Percentiles rank a stretch among this genome's conserved stretches.
These are phyloP conservation scores for Gasteruption jaculator DNA, from an alignment of 2,888 invertebrate genomes.

Conservation along the genomic window DNA sequence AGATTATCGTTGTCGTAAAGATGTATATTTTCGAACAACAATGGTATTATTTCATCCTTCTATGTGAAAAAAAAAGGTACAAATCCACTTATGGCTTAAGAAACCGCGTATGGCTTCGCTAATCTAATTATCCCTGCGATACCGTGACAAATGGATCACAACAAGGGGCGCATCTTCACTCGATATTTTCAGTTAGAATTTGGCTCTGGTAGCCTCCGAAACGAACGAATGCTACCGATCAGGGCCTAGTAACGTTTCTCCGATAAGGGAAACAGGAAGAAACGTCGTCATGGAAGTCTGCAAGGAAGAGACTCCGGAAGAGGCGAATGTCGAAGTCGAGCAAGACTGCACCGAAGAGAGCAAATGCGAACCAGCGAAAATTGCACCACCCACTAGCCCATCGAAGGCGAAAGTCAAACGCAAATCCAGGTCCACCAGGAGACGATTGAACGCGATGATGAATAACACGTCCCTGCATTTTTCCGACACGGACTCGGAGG, in stretches of 20 bases:
- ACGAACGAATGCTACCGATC: no score
- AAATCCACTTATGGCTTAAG: conserved; percentile 41
- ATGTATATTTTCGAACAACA: no score
- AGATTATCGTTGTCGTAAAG: no score
- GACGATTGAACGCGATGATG: conserved; percentile 43
- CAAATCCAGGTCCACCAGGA: conserved; percentile 41
- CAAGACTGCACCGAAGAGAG: conserved; percentile 9
- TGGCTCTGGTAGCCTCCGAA: no score
- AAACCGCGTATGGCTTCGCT: conserved; percentile 39
- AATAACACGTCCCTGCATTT: conserved; percentile 46
- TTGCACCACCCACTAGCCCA: background rate
- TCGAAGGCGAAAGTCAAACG: conserved; percentile 39
- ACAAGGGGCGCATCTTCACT: no score
- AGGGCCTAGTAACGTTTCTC: no score
- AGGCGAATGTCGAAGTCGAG: no score
- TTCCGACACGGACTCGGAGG: conserved; percentile 49
- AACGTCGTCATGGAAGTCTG: no score
- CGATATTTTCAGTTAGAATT: no score
- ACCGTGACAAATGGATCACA: no score
- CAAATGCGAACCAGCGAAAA: conserved; percentile 1
- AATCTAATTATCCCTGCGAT: conserved; percentile 46
- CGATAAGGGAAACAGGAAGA: no score
- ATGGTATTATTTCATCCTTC: conserved; percentile 26
- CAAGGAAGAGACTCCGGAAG: no score
- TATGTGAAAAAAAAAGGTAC: conserved; percentile 32